Conservation (phyloP, 2,113 vertebrate species). For the Catharus minimus region DNA sequence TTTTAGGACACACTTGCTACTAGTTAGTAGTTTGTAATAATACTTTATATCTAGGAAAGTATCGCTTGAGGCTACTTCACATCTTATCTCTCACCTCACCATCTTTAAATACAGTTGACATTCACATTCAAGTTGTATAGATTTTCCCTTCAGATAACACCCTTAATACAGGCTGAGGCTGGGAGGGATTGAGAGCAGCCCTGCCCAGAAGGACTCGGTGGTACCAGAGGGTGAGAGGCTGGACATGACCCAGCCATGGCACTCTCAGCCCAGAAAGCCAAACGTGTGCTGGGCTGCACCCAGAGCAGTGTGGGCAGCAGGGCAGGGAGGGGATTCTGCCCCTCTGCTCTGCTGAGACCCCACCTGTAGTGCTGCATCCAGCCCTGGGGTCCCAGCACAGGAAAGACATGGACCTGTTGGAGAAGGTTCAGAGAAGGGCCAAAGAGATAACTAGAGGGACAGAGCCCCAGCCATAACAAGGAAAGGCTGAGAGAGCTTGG, state of each 20-base stretch:
- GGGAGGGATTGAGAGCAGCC: neutral
- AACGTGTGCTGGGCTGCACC: neutral
- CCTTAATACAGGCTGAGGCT: neutral
- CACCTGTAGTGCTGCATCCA: neutral
- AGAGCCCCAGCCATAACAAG: neutral
- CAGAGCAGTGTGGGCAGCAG: neutral
- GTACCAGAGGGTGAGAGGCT: neutral
- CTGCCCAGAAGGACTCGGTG: rapidly evolving
- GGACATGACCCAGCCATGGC: neutral
- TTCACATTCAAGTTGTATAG: neutral
- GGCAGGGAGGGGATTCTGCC: neutral
- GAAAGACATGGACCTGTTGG: rapidly evolving
- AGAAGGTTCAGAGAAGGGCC: neutral
- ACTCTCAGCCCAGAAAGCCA: neutral
- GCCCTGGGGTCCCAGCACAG: neutral
- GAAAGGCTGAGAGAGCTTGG: neutral
- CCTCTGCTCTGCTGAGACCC: neutral
- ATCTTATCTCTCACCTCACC: neutral
- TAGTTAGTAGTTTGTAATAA: neutral
- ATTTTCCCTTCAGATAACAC: neutral
- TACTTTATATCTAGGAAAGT: neutral
- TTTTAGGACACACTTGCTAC: neutral
- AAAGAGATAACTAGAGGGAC: neutral
- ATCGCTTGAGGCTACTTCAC: neutral
- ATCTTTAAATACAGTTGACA: neutral